Evolutionary conservation across 2,888 invertebrate species (phyloP).

Genomic region (Acanthosoma haemorrhoidale): DNA sequence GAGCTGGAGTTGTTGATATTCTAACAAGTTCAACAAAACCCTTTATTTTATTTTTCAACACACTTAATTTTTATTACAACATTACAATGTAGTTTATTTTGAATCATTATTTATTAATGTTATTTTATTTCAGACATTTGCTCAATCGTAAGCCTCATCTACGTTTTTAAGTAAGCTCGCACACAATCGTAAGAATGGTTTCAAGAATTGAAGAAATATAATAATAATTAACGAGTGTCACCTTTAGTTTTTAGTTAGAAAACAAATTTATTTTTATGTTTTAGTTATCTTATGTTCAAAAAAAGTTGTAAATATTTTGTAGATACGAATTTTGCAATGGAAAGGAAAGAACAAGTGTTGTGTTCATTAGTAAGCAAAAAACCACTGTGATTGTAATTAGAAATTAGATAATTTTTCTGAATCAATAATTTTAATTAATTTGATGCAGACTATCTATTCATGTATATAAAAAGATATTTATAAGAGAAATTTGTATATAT

Average conservation of each 20-base stretch:
- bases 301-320: neutral
- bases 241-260: neutral
- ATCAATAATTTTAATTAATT: slow-evolving; percentile 12
- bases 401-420: slow-evolving; percentile 7
- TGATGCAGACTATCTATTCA: neutral
- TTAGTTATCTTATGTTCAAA: neutral
- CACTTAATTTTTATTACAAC: neutral
- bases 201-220: neutral
- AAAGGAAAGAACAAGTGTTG: neutral
- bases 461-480: slow-evolving; percentile 1
- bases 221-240: neutral
- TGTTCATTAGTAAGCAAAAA: slow-evolving; percentile 8
- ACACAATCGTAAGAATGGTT: neutral
- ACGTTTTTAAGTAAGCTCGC: slow-evolving; percentile 55
- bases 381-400: slow-evolving; percentile 7
- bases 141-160: slow-evolving; percentile 78
- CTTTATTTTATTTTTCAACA: neutral
- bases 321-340: neutral
- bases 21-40: no score
- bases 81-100: neutral
- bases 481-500: neutral
- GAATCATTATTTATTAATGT: slow-evolving; percentile 43
- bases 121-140: slow-evolving; percentile 44
- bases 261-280: slow-evolving; percentile 12
- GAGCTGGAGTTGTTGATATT: no score